phyloP scores from a whole-genome alignment of 2,888 invertebrate species.

The Troides oblongomaculatus region DNA sequence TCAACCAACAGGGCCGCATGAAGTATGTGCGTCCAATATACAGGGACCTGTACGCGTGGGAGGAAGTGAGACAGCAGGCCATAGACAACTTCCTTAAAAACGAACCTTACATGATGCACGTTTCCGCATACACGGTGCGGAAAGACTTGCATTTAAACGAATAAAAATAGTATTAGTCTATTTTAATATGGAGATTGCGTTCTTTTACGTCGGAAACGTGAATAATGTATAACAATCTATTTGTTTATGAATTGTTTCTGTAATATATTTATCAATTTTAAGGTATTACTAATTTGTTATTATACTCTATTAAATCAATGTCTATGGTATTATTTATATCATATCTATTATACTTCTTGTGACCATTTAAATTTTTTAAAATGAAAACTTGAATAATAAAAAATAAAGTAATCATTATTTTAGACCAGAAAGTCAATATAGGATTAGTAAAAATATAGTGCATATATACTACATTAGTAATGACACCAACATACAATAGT shows the following conservation, averaged over 20 bases:
- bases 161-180: constrained; percentile 31
- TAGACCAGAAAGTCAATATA: too few relatives aligned
- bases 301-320: not conserved
- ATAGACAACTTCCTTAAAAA: constrained; percentile 86
- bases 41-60: constrained; percentile 91
- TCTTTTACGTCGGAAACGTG: not conserved
- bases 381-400: too few relatives aligned
- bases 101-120: constrained; percentile 90
- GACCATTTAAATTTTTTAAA: not conserved
- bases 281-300: constrained; percentile 10
- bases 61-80: constrained; percentile 82
- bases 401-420: too few relatives aligned
- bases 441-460: too few relatives aligned
- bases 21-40: constrained; percentile 94
- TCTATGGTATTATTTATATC: too few relatives aligned
- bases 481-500: too few relatives aligned
- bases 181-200: constrained; percentile 3
- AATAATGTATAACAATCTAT: constrained; percentile 2
- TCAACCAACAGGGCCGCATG: constrained; percentile 93
- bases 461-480: too few relatives aligned
- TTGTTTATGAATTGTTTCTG: constrained; percentile 11
- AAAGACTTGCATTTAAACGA: constrained; percentile 84
- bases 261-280: constrained; percentile 23
- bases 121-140: constrained; percentile 85
- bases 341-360: not conserved